Conservation (phyloP, 2,797 vertebrate species). For the Natrix natrix region DNA sequence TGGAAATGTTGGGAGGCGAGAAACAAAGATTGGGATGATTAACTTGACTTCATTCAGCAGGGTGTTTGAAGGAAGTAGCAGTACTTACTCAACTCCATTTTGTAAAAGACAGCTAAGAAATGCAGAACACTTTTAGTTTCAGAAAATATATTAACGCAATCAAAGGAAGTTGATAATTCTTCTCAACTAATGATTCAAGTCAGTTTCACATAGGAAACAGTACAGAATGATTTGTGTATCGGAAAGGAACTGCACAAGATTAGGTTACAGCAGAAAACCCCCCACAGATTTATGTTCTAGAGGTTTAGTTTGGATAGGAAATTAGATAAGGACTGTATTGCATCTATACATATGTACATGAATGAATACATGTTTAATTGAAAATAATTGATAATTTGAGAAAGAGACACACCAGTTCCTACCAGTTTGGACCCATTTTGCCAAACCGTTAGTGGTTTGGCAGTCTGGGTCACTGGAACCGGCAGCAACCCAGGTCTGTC, state of each 20-base stretch:
- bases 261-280: neutral
- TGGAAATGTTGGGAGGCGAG: neutral
- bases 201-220: neutral
- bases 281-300: neutral
- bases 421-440: no score
- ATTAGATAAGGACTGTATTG: neutral
- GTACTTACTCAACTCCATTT: neutral
- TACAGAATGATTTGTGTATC: neutral
- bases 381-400: neutral
- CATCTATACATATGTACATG: neutral
- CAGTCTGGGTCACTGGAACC: no score
- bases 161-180: neutral
- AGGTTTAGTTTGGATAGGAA: neutral
- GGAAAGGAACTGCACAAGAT: neutral
- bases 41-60: neutral
- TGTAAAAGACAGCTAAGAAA: neutral
- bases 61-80: neutral
- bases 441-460: no score
- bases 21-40: neutral
- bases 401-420: neutral
- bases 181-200: neutral
- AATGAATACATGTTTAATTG: neutral
- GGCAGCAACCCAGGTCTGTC: no score
- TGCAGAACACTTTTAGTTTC: neutral
- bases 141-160: neutral